Evolutionary conservation across 1,140 invertebrate genomes (phyloP), one percentile per base, ranked within the genome.

Genomic region (Leptinotarsa undecemlineata): DNA sequence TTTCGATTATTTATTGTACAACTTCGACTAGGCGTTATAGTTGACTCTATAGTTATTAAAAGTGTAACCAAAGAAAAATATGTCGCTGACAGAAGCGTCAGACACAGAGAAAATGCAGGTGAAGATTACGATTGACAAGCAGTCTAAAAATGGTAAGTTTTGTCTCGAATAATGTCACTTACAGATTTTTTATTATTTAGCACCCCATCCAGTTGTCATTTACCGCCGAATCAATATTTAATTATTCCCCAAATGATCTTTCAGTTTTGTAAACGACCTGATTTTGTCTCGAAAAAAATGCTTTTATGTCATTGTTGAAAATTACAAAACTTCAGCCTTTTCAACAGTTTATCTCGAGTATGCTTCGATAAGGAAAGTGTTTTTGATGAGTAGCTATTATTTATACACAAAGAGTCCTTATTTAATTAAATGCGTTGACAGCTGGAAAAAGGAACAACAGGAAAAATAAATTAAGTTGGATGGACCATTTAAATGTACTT

Each of bases 1-100:
- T 79, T 79, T 81, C 71, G 79, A 81, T 81, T 81, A 79, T 81
- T 81, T 81, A 81, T 79, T 79, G 76, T 80, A 80, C 74, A 79
- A 72, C 75, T 64, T 77, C 74, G 79, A 75, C 42, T 77, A 78
- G 77, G 72, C 62, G 66, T 74, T 42, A 75, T 74, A 78, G 73
- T 74, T 77, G 79, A 78, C 74, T 77, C 48, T 78, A 6, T 33
- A 66, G n/a, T 21, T 60, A 77, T 48, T 63, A 72, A 72, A 64
- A 74, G 75, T 73, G 73, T 72, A 73, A 77, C 79, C 79, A 79
- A 80, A 80, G 77, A 80, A 77, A 64, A 76, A 71, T 69, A 80
- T 80, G 79, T 79, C 79, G 64, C 64, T 77, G 78, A 76, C 75
- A 70, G 63, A 80, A 73, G 77, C 75, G 71, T 73, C 75, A 57